Conservation (phyloP, 1,140 invertebrate species). For the Maconellicoccus hirsutus region DNA sequence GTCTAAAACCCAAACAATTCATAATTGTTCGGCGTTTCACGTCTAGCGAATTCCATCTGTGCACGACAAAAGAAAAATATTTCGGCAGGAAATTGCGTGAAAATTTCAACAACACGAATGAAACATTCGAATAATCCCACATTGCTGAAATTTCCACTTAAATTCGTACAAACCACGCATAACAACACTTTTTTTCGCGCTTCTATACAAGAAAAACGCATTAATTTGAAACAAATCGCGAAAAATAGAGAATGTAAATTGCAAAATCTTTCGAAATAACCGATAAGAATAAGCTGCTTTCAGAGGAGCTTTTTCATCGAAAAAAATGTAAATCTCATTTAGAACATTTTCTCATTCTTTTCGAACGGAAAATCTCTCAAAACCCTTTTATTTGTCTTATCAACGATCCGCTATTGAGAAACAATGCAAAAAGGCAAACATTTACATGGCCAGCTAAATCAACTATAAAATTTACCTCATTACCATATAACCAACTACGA, state of each 20-base stretch:
- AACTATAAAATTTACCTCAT: not conserved
- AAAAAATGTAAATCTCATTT: too few species aligned
- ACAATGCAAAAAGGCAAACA: too few species aligned
- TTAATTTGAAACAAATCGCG: not conserved
- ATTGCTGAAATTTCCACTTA: not conserved
- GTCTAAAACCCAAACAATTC: too few species aligned
- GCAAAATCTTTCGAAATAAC: not conserved
- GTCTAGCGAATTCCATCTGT: too few species aligned
- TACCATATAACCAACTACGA: not conserved
- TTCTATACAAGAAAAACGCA: not conserved
- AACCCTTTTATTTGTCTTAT: too few species aligned
- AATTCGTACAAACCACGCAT: not conserved
- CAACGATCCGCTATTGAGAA: too few species aligned
- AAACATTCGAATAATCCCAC: not conserved
- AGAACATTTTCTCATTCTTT: too few species aligned
- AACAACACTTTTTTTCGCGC: not conserved
- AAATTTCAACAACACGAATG: slow-evolving; percentile 1
- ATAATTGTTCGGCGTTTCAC: too few species aligned
- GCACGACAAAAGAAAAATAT: not conserved
- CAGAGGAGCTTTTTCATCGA: too few species aligned
- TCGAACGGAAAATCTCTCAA: too few species aligned
- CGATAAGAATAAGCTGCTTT: not conserved
- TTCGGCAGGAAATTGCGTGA: not conserved
- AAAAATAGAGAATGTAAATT: not conserved
- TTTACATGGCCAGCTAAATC: too few species aligned